Evolutionary conservation across 2,888 invertebrate species (phyloP).

Genomic region (Magallana nippona): DNA sequence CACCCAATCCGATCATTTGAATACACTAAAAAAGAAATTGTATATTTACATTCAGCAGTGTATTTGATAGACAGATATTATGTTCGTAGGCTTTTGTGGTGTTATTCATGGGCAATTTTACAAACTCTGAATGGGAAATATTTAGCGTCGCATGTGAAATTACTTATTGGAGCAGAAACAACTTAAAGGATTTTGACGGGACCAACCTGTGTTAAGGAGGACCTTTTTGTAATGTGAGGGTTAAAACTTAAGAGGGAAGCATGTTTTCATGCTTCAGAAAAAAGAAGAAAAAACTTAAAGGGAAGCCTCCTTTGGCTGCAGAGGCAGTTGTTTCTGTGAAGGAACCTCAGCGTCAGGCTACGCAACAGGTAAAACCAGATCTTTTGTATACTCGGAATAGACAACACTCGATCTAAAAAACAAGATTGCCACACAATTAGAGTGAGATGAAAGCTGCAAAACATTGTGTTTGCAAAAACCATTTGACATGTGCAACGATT

Average conservation of each 20-base stretch:
- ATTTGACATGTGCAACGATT: neutral
- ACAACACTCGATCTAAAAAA: neutral
- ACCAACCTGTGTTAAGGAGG: slow-evolving; percentile 16
- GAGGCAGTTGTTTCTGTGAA: slow-evolving; percentile 16
- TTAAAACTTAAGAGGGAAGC: slow-evolving; percentile 9
- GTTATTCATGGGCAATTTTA: slow-evolving; percentile 24
- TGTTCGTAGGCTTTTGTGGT: slow-evolving; percentile 23
- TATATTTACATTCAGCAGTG: slow-evolving; percentile 26
- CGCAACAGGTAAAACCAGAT: slow-evolving; percentile 20
- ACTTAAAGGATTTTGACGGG: slow-evolving; percentile 19
- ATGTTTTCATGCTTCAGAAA: slow-evolving; percentile 69
- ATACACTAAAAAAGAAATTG: slow-evolving; percentile 33
- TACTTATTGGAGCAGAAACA: slow-evolving; percentile 26
- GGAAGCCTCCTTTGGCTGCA: slow-evolving; percentile 49
- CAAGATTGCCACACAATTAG: neutral
- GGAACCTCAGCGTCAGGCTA: neutral
- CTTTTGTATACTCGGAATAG: neutral
- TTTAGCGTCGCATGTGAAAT: slow-evolving; percentile 27
- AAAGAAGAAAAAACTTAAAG: slow-evolving; percentile 70
- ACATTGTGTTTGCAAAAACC: neutral
- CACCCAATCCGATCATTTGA: slow-evolving; percentile 23
- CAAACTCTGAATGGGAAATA: slow-evolving; percentile 30
- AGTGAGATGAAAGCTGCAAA: neutral
- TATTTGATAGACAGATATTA: slow-evolving; percentile 33
- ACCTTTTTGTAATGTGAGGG: slow-evolving; percentile 20